Base-by-base conservation (phyloP, 2,113 vertebrate species). In the Sakesphorus luctuosus region DNA sequence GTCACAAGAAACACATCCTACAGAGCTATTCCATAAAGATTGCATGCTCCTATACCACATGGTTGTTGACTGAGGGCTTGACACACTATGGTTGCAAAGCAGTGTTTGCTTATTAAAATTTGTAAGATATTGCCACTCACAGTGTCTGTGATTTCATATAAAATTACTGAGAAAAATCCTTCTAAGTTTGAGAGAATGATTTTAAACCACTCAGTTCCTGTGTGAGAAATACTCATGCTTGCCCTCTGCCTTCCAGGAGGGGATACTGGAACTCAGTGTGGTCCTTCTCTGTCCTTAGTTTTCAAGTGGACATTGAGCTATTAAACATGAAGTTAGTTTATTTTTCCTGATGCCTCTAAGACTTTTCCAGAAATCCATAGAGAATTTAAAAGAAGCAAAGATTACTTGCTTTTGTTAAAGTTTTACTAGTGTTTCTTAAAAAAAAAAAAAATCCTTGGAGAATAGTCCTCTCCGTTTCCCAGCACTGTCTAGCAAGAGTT, bases 31-130 rank as follows among this genome's bases (percentile, higher is more conserved):
- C 38, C 3, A 1, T 68, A n/a, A 79, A 65, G 36, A 7, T 3
- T 58, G 40, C 3, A 0, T 66, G n/a, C 10, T 85, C 71, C 31
- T 69, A 0, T 62, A 29, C 18, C 7, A 26, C 0, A 2, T 3
- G 3, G 35, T 11, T 79, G 21, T 53, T 83, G 71, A 50, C 29
- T 79, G 50, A 52, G 46, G 63, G 33, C 36, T 49, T 87, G 36
- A 29, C n/a, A 49, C 17, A 4, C 24, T 68, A 13, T 1, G 1
- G 15, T 43, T 83, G 43, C 43, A 81, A 67, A 90, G 33, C 18
- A 47, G 1, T 72, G 24, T 73, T 74, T 65, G 25, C 13, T 47
- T 88, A 31, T 63, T 85, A 73, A 74, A 82, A 73, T 26, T 69
- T 21, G 26, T 25, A 78, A 36, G 68, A 53, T 24, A 43, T 52